These are phyloP conservation scores for Resseliella maxima DNA, from an alignment of 2,888 invertebrate genomes.

Conservation along the genomic window DNA sequence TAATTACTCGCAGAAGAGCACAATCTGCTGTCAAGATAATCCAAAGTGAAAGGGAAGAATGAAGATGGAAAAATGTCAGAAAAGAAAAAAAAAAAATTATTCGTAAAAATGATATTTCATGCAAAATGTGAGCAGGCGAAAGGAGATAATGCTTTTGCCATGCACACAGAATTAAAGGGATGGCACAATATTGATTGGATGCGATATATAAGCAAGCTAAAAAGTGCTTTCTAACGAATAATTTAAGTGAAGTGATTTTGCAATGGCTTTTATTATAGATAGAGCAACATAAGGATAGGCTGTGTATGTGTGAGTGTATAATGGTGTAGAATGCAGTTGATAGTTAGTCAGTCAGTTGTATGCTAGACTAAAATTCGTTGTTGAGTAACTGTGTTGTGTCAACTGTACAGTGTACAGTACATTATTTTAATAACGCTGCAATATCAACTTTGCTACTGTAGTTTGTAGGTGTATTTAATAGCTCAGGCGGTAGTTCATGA, in stretches of 20 bases:
- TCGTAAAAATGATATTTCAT: constrained; percentile 3
- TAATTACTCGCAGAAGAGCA: constrained; percentile 8
- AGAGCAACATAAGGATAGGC: neutral
- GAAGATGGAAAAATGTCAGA: neutral
- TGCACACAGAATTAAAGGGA: neutral
- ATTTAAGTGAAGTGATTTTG: constrained; percentile 9
- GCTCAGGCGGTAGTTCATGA: neutral
- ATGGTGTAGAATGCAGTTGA: neutral
- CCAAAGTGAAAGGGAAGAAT: neutral
- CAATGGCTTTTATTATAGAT: neutral
- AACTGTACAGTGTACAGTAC: neutral
- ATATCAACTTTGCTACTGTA: neutral
- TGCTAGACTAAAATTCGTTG: neutral
- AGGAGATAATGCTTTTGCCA: neutral
- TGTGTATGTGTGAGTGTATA: neutral
- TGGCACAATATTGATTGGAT: constrained; percentile 1
- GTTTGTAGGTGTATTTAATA: neutral
- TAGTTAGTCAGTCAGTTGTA: neutral
- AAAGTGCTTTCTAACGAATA: neutral
- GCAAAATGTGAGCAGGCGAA: neutral
- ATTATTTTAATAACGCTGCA: neutral
- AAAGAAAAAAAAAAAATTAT: neutral
- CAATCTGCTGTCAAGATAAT: neutral
- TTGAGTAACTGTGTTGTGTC: neutral
- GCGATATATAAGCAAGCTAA: constrained; percentile 2